These are phyloP conservation scores for Zosterops japonicus DNA, from an alignment of 2,113 vertebrate genomes.

Conservation along the genomic window DNA sequence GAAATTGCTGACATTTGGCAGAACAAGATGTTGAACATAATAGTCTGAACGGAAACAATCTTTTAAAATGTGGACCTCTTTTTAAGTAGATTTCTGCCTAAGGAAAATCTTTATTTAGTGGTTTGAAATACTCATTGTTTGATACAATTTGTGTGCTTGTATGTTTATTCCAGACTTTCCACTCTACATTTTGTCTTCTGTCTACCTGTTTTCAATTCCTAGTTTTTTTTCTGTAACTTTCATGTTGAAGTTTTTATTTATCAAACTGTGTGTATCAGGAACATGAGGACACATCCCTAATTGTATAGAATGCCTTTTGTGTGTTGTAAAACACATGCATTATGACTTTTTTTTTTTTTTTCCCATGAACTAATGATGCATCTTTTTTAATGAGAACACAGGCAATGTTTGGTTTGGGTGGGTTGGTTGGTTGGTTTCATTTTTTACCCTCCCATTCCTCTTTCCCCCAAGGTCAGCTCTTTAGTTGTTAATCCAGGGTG, in stretches of 20 bases:
- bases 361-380: background rate
- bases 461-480: background rate
- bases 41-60: background rate
- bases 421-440: background rate
- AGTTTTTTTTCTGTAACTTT: background rate
- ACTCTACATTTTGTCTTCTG: background rate
- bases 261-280: background rate
- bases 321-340: background rate
- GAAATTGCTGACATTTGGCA: background rate
- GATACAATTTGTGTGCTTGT: background rate
- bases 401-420: background rate
- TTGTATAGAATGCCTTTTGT: background rate
- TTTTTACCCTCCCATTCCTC: background rate
- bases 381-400: background rate
- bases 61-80: background rate
- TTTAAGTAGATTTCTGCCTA: background rate
- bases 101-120: background rate
- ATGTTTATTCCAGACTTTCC: background rate
- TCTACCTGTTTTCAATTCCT: background rate
- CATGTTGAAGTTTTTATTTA: background rate
- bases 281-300: background rate
- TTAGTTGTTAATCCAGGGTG: background rate
- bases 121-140: background rate
- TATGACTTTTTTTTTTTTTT: background rate
- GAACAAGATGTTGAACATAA: background rate